Conservation (phyloP, 2,797 vertebrate genomes). For the Hemitrygon akajei region DNA sequence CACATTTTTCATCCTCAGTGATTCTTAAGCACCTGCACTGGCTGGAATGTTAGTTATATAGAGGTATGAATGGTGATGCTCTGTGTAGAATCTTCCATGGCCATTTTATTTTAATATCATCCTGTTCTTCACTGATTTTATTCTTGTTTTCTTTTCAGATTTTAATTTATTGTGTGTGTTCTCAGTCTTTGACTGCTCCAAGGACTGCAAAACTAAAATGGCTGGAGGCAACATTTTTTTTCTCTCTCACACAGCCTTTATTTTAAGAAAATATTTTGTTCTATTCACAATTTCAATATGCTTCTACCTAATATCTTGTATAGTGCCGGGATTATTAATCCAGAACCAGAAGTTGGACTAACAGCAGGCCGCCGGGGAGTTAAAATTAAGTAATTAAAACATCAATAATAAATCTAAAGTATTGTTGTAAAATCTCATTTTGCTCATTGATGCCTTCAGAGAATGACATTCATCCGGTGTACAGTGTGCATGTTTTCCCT, state of each 20-base stretch:
- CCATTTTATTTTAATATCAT: background rate
- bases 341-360: no score
- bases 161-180: background rate
- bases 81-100: background rate
- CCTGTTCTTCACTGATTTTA: background rate
- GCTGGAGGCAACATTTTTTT: background rate
- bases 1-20: background rate
- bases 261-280: background rate
- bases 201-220: background rate
- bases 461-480: no score
- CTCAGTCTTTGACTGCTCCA: background rate
- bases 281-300: background rate
- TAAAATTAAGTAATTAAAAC: no score
- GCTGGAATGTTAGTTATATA: background rate
- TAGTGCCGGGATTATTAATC: no score
- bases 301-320: no score
- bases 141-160: background rate
- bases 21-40: background rate
- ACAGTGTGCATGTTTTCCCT: no score
- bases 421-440: no score
- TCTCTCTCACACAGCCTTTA: background rate
- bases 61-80: background rate
- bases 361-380: no score
- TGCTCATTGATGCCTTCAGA: no score
- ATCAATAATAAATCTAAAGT: no score